Base-by-base conservation (phyloP, 2,797 vertebrate genomes). In the Bucorvus abyssinicus region DNA sequence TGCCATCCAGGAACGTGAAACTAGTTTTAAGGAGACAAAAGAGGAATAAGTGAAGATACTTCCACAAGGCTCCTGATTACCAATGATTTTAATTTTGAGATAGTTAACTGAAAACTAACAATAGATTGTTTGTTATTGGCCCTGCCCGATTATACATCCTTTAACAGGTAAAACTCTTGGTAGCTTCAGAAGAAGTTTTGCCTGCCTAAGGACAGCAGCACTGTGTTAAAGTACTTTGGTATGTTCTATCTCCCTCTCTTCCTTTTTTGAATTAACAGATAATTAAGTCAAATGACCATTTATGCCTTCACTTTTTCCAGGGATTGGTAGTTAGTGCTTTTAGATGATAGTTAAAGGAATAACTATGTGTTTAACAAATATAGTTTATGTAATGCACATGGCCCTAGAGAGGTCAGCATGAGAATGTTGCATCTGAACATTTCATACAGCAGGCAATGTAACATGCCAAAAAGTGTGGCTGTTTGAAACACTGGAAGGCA, bases 1-100 rank as follows among this genome's bases (percentile, higher is more conserved):
- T 98, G 98, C 98, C 98, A 98, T 98, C 98, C 98, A 98, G 97
- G 98, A 98, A 95, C 97, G 98, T 97, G 98, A 98, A 98, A 98
- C 98, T 98, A 97, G 97, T 98, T 97, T 98, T 97, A 98, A 98
- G 96, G 97, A 98, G 96, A 98, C 97, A 98, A 98, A 98, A 98
- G 95, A 98, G 98, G 97, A 97, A 97, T 96, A 98, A 97, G 96
- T 98, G 96, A 98, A 98, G 97, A 96, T 93, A 97, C 53, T 97
- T 96, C 92, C 93, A 96, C 57, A 87, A 95, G 94, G 94, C 32
- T 93, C 55, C 93, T 91, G 69, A 67, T 96, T 83, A 96, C 80
- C 74, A 81, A 64, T 84, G 90, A 89, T 80, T 91, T 93, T 85
- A 89, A 50, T 93, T 84, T 90, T 64, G 27, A 92, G 53, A 73